Conservation (phyloP, 1,140 invertebrate species). For the Trichonephila inaurata region DNA sequence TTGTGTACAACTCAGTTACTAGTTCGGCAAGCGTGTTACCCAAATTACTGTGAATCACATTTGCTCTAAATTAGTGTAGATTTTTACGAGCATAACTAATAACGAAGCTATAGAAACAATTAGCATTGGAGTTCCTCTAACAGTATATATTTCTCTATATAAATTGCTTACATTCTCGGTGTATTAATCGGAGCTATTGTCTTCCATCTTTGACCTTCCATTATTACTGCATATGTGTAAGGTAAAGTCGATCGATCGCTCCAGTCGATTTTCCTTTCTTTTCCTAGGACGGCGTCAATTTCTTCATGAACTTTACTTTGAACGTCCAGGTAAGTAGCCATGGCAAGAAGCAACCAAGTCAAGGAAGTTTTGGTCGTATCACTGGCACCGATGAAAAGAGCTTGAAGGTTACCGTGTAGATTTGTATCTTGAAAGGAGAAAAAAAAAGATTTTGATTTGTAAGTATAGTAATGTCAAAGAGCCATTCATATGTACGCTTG, state of each 20-base stretch:
- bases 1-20: too few relatives aligned
- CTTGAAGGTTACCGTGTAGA: constrained; percentile 75
- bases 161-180: constrained; percentile 52
- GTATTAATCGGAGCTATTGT: constrained; percentile 78
- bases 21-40: too few relatives aligned
- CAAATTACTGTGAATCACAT: too few relatives aligned
- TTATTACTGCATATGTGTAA: constrained; percentile 78
- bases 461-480: too few relatives aligned
- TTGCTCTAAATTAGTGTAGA: too few relatives aligned
- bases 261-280: constrained; percentile 76
- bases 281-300: constrained; percentile 79
- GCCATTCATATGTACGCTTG: too few relatives aligned
- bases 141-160: too few relatives aligned
- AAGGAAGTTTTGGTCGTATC: constrained; percentile 80
- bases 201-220: constrained; percentile 78
- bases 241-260: constrained; percentile 77
- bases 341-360: constrained; percentile 79
- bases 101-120: too few relatives aligned
- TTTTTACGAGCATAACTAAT: too few relatives aligned
- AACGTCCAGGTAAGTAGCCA: constrained; percentile 79
- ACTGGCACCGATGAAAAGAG: constrained; percentile 79
- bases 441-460: too few relatives aligned
- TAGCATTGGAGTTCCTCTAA: too few relatives aligned
- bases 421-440: constrained; percentile 58
- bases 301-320: constrained; percentile 79